These are phyloP conservation scores for Arvicola amphibius DNA, from an alignment of 2,797 vertebrate genomes.

Conservation along the genomic window DNA sequence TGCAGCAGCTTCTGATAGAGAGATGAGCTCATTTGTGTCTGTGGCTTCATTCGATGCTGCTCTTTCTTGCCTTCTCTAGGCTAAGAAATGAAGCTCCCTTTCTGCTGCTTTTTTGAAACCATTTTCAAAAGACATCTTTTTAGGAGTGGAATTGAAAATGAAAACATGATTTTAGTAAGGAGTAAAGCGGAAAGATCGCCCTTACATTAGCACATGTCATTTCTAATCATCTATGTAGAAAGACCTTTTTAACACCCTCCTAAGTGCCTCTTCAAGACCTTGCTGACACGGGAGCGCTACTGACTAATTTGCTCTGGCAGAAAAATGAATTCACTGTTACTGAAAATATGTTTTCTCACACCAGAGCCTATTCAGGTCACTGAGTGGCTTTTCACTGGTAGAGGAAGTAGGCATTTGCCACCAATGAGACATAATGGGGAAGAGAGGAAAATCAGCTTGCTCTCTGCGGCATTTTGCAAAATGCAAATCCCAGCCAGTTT, in stretches of 20 bases:
- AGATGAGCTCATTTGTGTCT: not conserved
- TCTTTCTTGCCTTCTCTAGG: not conserved
- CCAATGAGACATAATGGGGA: slow-evolving; percentile 58
- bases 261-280: slow-evolving; percentile 79
- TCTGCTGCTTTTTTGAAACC: not conserved
- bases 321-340: slow-evolving; percentile 76
- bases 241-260: slow-evolving; percentile 36
- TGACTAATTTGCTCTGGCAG: slow-evolving; percentile 80
- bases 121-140: slow-evolving; percentile 56
- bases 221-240: slow-evolving; percentile 72
- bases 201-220: slow-evolving; percentile 66
- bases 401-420: slow-evolving; percentile 50
- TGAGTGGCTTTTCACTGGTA: slow-evolving; percentile 58
- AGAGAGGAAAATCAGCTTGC: slow-evolving; percentile 77
- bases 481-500: slow-evolving; percentile 82
- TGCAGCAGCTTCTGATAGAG: not conserved
- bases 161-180: slow-evolving; percentile 37
- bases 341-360: slow-evolving; percentile 77
- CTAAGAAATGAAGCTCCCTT: slow-evolving; percentile 26
- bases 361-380: slow-evolving; percentile 74
- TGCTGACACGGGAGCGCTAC: slow-evolving; percentile 54
- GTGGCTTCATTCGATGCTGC: not conserved
- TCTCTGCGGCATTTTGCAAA: slow-evolving; percentile 68
- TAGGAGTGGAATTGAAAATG: not conserved
- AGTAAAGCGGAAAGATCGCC: slow-evolving; percentile 42